Base-by-base conservation (phyloP, 2,888 invertebrate species). In the Notocelia uddmanniana region DNA sequence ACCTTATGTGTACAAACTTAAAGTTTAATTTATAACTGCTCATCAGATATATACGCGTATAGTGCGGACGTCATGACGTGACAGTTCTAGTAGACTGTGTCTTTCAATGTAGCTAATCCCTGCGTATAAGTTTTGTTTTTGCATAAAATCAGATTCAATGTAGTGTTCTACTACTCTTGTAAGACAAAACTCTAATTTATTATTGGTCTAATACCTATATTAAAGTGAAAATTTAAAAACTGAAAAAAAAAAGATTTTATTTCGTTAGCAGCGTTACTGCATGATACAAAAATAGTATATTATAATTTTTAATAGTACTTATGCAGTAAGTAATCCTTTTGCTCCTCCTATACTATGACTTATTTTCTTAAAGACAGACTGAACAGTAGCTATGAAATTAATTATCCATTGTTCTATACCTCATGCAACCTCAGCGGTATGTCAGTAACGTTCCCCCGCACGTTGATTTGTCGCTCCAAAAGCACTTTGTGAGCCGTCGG, bases 401-500 rank as follows among this genome's bases (percentile, higher is more conserved):
- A 45, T 6, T 15, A 0, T 41, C 3, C 15, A 3, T 41, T 13
- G 5, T 41, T 41, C 15, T 84, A 81, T 85, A 97, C 97, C 95
- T 98, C 98, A 84, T 97, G 97, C 68, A 98, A 90, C 83, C 98
- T 96, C 57, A 98, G 91, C 3, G 98, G 98, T 79, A 98, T 98
- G 86, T 98, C 98, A 0, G 98, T 98, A 75, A 98, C 97, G 85
- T 98, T 98, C 3, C 98, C 98, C 10, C 98, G 95, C 23, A 98
- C 98, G 83, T 98, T 98, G 84, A 98, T 98, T 92, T 98, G 98
- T 21, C 98, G 88, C 81, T 95, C 94, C 31, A 98, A 88, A 31
- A 97, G 94, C 23, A 98, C 97, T 81, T 97, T 96, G 68, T 95
- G 95, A 13, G 98, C 95, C 78, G 96, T 96, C 64, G 96, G 96